A percentile compares a stretch with the other conserved stretches of the same genome.
These are phyloP conservation scores for Cichladusa arquata DNA, from an alignment of 2,113 vertebrate species.

Conservation along the genomic window DNA sequence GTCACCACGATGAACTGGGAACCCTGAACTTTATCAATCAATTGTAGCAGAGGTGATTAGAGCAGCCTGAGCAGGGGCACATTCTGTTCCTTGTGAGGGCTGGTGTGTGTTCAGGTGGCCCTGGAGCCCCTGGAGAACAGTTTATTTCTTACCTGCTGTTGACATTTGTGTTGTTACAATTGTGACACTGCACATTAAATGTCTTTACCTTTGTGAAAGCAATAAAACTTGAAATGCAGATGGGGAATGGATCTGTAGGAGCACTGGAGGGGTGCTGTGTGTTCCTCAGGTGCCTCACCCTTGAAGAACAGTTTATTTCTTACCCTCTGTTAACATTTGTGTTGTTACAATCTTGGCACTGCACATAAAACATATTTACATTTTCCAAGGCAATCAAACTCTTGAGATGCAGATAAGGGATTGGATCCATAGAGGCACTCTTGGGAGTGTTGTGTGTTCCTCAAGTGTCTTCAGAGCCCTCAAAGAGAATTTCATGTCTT, in stretches of 20 bases:
- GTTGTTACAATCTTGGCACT: background rate
- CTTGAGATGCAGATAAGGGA: background rate
- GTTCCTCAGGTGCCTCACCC: background rate
- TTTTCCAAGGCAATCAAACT: background rate
- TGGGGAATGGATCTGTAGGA: accelerated
- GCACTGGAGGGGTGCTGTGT: background rate
- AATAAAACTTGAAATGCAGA: background rate
- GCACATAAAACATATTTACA: background rate
- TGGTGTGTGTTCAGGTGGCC: background rate
- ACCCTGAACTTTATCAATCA: background rate
- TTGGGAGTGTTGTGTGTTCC: background rate
- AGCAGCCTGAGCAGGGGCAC: background rate
- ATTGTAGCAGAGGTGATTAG: background rate
- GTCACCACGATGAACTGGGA: background rate
- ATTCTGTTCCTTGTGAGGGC: background rate
- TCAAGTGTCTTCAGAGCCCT: background rate
- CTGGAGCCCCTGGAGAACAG: background rate
- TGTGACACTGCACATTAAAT: background rate
- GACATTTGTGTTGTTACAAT: background rate
- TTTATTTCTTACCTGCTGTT: background rate
- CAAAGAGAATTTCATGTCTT: background rate
- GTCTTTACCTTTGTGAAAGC: background rate
- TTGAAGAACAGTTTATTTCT: background rate
- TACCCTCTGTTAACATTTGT: background rate
- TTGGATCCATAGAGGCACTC: background rate